Base-by-base conservation (phyloP, 2,797 vertebrate species). In the Typhlichthys eigenmanni region DNA sequence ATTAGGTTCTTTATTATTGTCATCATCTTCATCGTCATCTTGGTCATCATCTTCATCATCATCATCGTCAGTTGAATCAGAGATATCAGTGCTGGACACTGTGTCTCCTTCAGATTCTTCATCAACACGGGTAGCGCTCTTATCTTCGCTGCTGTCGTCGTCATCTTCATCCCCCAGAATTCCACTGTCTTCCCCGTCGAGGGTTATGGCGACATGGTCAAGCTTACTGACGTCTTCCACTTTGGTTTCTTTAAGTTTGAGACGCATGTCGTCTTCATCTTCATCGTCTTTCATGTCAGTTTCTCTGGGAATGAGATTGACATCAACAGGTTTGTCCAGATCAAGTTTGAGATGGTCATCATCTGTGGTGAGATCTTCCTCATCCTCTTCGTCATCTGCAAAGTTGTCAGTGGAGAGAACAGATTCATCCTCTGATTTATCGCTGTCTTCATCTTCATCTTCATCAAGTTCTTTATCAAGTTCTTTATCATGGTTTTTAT, bases 301-400 rank as follows among this genome's bases (percentile, higher is more conserved):
- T 34, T 71, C 38, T 9, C 9, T 9, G 38, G 38, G 8, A 43
- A 7, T 43, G 8, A 43, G 38, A 9, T 43, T 38, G 4, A 47
- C 34, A 48, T 60, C 38, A 19, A 55, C 8, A 9, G 13, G 13
- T 24, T 60, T 47, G 52, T 64, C 65, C 47, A 19, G 17, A 9
- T 52, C 48, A 14, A 56, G 50, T 57, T 64, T 53, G 12, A 74
- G 45, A 47, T 72, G 29, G 50, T 76, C 58, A 12, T 52, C 19
- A 14, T 32, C 69, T 1, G 9, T 55, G 48, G 38, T 49, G 5
- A 29, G 11, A 24, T 85, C 84, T 12, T 83, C 74, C 0, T 81
- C 83, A 0, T 87, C 85, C 14, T 85, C 82, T 77, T 88, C 87
- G 58, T 87, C 82, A 0, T 86, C 87, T 50, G 85, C 88, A 64